Evolutionary conservation across 1,140 invertebrate species (phyloP).

Genomic region (Sarcophaga peregrina): DNA sequence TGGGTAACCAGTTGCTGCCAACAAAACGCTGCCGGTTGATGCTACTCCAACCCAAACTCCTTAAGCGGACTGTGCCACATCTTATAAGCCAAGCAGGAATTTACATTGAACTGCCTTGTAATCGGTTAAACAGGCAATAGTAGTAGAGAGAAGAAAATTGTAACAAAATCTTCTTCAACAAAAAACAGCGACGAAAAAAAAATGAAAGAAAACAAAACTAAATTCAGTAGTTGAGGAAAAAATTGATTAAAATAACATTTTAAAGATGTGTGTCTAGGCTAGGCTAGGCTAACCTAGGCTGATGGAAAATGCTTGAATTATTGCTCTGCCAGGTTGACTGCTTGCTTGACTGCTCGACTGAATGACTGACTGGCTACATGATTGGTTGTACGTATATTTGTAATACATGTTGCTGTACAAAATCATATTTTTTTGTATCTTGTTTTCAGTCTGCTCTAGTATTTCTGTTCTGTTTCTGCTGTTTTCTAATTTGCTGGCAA

Average conservation of each 20-base stretch:
- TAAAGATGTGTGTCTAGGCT: constrained; percentile 13
- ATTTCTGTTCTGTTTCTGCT: not conserved
- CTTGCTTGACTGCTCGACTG: not conserved
- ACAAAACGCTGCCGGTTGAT: constrained; percentile 35
- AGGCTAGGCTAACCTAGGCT: constrained; percentile 3
- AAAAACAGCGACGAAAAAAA: too few species aligned
- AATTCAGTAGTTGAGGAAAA: constrained; percentile 14
- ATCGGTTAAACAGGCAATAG: not conserved
- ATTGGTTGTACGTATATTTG: not conserved
- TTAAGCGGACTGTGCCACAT: not conserved
- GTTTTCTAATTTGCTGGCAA: constrained; percentile 21
- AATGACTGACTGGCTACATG: not conserved
- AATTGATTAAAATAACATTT: constrained; percentile 26
- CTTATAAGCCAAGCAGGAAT: not conserved
- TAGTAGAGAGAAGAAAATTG: not conserved
- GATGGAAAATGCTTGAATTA: not conserved
- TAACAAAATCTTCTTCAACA: not conserved
- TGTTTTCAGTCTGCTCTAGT: not conserved
- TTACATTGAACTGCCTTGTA: constrained; percentile 2
- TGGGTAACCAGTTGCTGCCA: constrained; percentile 38
- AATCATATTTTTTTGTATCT: not conserved
- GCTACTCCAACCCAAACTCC: constrained; percentile 9
- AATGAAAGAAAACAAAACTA: not conserved
- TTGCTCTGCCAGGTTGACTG: not conserved
- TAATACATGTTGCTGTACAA: too few species aligned